phyloP scores from a whole-genome alignment of 2,113 vertebrate genomes.

The Edolisoma coerulescens region DNA sequence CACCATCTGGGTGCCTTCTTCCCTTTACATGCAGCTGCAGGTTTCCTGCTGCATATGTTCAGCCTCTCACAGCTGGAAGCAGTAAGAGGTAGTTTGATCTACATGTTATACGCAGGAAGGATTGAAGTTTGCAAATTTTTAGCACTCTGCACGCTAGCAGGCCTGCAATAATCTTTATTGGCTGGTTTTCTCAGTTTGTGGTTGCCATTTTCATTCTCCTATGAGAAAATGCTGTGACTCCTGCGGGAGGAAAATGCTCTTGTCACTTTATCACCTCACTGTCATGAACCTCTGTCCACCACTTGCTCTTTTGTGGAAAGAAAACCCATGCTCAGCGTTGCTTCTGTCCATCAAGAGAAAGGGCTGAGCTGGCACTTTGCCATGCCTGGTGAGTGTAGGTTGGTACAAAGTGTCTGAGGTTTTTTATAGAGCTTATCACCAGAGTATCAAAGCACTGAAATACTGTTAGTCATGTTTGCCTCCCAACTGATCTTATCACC shows the following conservation, averaged over 20 bases:
- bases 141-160: not conserved
- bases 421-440: not conserved
- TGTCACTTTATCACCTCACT: not conserved
- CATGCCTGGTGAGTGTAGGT: not conserved
- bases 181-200: not conserved
- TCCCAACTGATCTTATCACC: constrained; percentile 3
- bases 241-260: not conserved
- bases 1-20: not conserved
- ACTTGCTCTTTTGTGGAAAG: not conserved
- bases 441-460: constrained; percentile 2
- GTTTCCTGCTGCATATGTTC: not conserved
- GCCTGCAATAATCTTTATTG: not conserved
- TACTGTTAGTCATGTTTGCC: not conserved
- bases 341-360: not conserved
- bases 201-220: not conserved
- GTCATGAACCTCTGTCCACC: not conserved
- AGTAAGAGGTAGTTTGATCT: constrained; percentile 11
- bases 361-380: not conserved
- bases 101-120: not conserved
- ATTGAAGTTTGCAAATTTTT: constrained; percentile 10
- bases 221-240: not conserved
- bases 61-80: constrained; percentile 26
- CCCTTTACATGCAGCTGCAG: not conserved
- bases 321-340: not conserved
- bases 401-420: not conserved